These are phyloP conservation scores for Oreocharis arfaki DNA, from an alignment of 2,113 vertebrate species.

Conservation along the genomic window DNA sequence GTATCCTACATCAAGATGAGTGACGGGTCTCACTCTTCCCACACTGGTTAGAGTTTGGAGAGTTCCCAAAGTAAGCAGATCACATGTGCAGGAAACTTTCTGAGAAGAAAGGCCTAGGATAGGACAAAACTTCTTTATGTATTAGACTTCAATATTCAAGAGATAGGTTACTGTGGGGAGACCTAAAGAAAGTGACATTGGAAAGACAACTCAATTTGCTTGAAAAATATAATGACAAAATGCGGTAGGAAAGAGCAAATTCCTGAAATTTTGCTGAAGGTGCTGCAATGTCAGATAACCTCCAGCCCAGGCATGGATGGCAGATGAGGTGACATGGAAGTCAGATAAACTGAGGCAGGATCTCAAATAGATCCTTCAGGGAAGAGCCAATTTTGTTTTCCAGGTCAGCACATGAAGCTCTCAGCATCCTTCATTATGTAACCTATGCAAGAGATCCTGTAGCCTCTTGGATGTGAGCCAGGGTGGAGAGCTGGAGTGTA, in stretches of 20 bases:
- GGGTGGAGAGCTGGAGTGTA: background rate
- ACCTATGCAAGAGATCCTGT: background rate
- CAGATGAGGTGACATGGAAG: background rate
- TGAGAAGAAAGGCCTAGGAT: background rate
- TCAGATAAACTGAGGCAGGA: background rate
- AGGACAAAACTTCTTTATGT: background rate
- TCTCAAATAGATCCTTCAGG: background rate
- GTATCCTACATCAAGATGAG: background rate
- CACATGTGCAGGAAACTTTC: background rate
- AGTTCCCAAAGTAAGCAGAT: background rate
- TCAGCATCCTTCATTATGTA: background rate
- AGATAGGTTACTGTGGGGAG: background rate
- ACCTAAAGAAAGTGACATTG: background rate
- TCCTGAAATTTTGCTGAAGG: background rate
- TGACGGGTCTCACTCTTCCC: background rate
- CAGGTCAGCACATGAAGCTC: background rate
- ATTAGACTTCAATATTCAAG: background rate
- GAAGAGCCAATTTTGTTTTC: background rate
- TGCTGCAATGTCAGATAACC: background rate
- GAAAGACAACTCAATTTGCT: background rate
- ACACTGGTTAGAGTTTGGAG: background rate
- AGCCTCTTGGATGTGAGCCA: background rate
- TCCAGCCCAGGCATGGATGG: background rate
- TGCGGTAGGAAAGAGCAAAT: background rate
- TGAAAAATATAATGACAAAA: background rate